Conservation (phyloP, 1,140 invertebrate genomes). For the Pogonomyrmex barbatus region DNA sequence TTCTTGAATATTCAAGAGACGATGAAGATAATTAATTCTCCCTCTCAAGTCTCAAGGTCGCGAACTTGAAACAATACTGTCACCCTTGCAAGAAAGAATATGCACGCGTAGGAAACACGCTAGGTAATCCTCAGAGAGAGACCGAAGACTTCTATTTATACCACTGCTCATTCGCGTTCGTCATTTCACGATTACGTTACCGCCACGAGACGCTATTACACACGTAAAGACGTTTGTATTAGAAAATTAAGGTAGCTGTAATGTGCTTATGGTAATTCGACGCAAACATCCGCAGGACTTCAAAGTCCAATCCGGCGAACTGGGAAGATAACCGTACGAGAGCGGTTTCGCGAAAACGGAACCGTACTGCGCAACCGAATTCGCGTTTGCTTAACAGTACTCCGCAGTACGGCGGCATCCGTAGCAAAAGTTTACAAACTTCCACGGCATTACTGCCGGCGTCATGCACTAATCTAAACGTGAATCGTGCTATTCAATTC, state of each 20-base stretch:
- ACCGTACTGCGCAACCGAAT: slow-evolving; percentile 35
- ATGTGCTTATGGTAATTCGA: slow-evolving; percentile 19
- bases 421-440: slow-evolving; percentile 55
- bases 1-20: slow-evolving; percentile 48
- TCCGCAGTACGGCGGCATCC: slow-evolving; percentile 26
- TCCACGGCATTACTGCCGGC: slow-evolving; percentile 46
- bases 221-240: background rate
- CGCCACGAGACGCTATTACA: background rate
- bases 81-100: background rate
- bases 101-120: background rate
- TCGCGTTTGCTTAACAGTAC: slow-evolving; percentile 46
- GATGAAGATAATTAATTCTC: background rate
- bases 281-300: slow-evolving; percentile 31
- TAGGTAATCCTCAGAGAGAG: background rate
- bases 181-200: background rate
- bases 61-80: background rate
- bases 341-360: slow-evolving; percentile 28
- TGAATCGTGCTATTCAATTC: slow-evolving; percentile 51
- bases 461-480: slow-evolving; percentile 59
- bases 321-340: slow-evolving; percentile 10
- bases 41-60: slow-evolving; percentile 18
- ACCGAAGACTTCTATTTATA: background rate
- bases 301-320: slow-evolving; percentile 7
- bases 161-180: background rate
- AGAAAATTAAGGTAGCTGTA: background rate